phyloP scores from a whole-genome alignment of 2,888 invertebrate genomes.

The Stomorhina lunata region DNA sequence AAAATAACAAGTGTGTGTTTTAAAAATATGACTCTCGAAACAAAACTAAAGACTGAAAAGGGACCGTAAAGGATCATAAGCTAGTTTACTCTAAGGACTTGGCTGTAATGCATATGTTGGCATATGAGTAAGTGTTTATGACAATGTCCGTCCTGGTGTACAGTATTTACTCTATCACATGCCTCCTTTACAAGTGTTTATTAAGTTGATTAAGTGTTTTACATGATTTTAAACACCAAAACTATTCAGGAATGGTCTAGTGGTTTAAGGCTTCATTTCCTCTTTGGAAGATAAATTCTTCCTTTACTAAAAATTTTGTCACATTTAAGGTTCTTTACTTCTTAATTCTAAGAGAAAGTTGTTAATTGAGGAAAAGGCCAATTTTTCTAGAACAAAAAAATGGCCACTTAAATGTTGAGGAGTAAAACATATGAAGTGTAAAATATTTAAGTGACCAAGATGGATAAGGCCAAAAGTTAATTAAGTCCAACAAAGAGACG shows the following conservation, averaged over 20 bases:
- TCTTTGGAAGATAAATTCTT: neutral
- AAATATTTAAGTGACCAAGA: neutral
- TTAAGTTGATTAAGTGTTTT: constrained; percentile 62
- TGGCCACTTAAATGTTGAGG: neutral
- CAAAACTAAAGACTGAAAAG: neutral
- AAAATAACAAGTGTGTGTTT: constrained; percentile 47
- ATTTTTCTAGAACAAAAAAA: neutral
- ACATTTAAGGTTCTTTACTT: constrained; percentile 16
- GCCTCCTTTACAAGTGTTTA: too few species aligned
- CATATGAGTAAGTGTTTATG: constrained; percentile 15
- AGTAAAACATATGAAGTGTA: too few species aligned
- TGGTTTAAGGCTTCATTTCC: neutral
- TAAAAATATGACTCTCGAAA: constrained; percentile 31
- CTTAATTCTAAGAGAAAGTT: constrained; percentile 3
- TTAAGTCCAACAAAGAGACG: neutral
- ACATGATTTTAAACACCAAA: constrained; percentile 55
- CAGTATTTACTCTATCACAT: too few species aligned
- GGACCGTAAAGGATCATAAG: neutral
- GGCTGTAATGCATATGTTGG: neutral
- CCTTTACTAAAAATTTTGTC: neutral
- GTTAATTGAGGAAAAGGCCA: constrained; percentile 11
- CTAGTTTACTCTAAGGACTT: neutral
- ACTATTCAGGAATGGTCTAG: constrained; percentile 8
- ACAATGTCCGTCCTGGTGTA: too few species aligned
- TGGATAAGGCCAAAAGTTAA: neutral